These are phyloP conservation scores for Zosterops pallidus DNA, from an alignment of 2,113 vertebrate species.

Conservation along the genomic window DNA sequence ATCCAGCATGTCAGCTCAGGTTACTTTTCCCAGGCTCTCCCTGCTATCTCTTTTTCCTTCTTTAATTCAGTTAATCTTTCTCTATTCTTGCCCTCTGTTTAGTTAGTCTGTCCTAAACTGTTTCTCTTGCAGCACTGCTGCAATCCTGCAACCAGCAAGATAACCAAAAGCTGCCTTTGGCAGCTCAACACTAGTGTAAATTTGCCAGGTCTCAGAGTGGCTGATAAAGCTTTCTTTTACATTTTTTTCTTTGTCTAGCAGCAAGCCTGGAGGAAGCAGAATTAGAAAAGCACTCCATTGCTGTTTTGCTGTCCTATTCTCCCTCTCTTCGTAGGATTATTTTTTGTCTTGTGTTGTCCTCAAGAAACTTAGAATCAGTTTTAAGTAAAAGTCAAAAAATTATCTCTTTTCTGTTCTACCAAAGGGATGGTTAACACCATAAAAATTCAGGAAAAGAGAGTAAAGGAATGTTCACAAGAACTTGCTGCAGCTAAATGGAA, in stretches of 20 bases:
- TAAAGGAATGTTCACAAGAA: neutral
- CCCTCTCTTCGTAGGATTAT: neutral
- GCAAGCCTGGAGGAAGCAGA: neutral
- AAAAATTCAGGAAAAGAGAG: neutral
- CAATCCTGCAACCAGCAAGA: neutral
- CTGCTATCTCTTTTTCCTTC: neutral
- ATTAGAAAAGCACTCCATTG: neutral
- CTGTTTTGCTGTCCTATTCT: neutral
- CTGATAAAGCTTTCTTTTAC: constrained; percentile 23
- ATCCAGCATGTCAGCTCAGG: neutral
- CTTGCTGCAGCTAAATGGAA: neutral
- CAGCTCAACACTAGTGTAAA: neutral
- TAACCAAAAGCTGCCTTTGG: neutral
- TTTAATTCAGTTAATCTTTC: constrained; percentile 1
- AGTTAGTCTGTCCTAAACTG: neutral
- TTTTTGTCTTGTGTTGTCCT: neutral
- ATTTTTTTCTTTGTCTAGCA: neutral
- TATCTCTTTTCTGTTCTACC: neutral
- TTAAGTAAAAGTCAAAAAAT: neutral
- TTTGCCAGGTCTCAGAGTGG: neutral
- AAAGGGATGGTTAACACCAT: neutral
- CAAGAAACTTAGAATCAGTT: neutral
- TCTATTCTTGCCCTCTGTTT: neutral
- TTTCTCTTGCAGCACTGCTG: neutral
- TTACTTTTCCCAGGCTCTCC: neutral